Evolutionary conservation across 2,797 vertebrate genomes (phyloP), one percentile per base, ranked within the genome.

Genomic region (Gymnothorax javanicus): DNA sequence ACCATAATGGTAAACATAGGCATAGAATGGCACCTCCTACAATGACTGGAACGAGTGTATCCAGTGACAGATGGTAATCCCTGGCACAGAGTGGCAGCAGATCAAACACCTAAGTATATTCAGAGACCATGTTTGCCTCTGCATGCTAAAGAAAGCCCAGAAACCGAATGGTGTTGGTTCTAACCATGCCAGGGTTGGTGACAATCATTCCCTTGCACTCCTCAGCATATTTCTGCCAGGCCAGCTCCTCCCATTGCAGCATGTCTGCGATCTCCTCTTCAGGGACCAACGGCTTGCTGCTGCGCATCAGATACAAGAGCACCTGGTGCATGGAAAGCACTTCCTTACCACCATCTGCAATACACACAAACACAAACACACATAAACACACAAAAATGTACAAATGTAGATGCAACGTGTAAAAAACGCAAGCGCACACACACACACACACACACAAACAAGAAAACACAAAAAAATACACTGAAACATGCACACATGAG

Each of bases 131-230:
- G 2, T 43, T 43, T 43, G 33, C 33, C 2, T 43, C 2, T 43
- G 33, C 1, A 43, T 43, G 33, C 33, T 43, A 43, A 43, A 43
- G 33, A 43, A 43, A 43, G 2, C 33, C 33, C 33, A 43, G 33
- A 43, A 43, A 43, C 33, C 33, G 33, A 43, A 43, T 43, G 33
- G 33, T 43, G 33, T 43, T 59, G 60, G 13, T 15, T 15, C 60
- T 79, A 94, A 99, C 99, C 98, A 98, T 98, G 91, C 98, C 98
- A 3, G 99, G 97, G 94, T 98, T 98, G 93, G 97, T 99, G 91
- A 99, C 99, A 0, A 99, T 99, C 99, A 99, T 99, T 92, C 99
- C 99, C 93, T 99, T 99, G 94, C 98, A 99, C 92, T 99, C 99
- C 89, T 99, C 99, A 0, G 99, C 99, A 0, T 99, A 99, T 87